phyloP scores from a whole-genome alignment of 2,888 invertebrate genomes.

The Exocentrus adspersus region DNA sequence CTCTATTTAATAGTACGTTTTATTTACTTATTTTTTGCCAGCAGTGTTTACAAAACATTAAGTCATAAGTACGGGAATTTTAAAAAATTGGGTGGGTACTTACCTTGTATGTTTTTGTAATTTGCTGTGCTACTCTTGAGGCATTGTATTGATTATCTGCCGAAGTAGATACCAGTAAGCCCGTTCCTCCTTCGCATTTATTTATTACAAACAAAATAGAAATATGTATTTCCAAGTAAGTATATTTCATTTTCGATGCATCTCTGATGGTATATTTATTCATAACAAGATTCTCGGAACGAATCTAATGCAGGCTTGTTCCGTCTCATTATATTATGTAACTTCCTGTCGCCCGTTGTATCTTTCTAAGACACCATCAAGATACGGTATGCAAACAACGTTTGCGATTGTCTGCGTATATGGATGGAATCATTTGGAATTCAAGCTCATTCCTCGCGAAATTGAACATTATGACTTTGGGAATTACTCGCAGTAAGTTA shows the following conservation, averaged over 20 bases:
- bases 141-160: too few relatives aligned
- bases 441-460: neutral
- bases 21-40: too few relatives aligned
- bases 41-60: too few relatives aligned
- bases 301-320: neutral
- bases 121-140: too few relatives aligned
- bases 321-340: neutral
- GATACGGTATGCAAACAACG: slow-evolving; percentile 14
- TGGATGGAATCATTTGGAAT: slow-evolving; percentile 1
- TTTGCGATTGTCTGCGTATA: slow-evolving; percentile 16
- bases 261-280: neutral
- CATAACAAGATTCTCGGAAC: neutral
- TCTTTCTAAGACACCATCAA: slow-evolving; percentile 6
- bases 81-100: too few relatives aligned
- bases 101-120: too few relatives aligned
- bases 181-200: too few relatives aligned
- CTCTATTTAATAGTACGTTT: too few relatives aligned
- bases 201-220: too few relatives aligned
- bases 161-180: too few relatives aligned
- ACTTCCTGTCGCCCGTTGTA: neutral
- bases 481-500: neutral
- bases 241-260: neutral
- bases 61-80: too few relatives aligned
- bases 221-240: too few relatives aligned
- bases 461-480: neutral